Evolutionary conservation across 1,140 invertebrate species (phyloP).

Genomic region (Holcopasites calliopsidis): DNA sequence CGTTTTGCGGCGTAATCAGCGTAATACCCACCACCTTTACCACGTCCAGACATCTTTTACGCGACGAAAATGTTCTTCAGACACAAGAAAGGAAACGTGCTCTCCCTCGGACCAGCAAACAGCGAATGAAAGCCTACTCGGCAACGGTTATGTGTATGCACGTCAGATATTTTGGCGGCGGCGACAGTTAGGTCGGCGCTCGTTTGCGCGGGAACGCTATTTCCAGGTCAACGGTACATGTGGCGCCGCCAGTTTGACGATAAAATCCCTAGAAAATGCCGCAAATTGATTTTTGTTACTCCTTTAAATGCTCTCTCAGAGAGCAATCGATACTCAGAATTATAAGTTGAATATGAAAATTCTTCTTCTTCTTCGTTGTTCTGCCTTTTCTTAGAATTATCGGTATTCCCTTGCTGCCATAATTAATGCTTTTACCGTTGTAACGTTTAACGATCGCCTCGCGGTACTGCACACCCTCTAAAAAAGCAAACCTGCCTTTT

Average conservation of each 20-base stretch:
- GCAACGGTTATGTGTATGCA: constrained; percentile 50
- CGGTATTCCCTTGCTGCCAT: too few relatives aligned
- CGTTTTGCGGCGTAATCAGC: too few relatives aligned
- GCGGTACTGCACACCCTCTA: too few relatives aligned
- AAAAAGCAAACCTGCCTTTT: too few relatives aligned
- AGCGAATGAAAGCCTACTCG: constrained; percentile 53
- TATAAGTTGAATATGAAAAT: not conserved
- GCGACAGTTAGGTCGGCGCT: constrained; percentile 49
- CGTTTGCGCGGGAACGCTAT: constrained; percentile 63
- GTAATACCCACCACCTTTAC: constrained; percentile 64
- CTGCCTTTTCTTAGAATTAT: not conserved
- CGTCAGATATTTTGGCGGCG: constrained; percentile 66
- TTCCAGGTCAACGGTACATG: not conserved
- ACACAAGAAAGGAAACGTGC: not conserved
- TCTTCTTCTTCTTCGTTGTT: not conserved
- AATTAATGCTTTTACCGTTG: too few relatives aligned
- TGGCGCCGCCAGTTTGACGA: not conserved
- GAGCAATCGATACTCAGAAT: not conserved
- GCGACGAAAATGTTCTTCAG: not conserved
- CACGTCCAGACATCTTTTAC: constrained; percentile 65
- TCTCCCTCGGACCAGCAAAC: constrained; percentile 25
- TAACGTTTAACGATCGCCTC: too few relatives aligned
- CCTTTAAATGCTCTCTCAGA: too few relatives aligned
- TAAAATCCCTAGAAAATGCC: constrained; percentile 14
- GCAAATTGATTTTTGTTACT: not conserved